Percentiles rank a stretch among this genome's conserved stretches.
These are phyloP conservation scores for Eucera pruinosa DNA, from an alignment of 2,888 invertebrate species.

Conservation along the genomic window DNA sequence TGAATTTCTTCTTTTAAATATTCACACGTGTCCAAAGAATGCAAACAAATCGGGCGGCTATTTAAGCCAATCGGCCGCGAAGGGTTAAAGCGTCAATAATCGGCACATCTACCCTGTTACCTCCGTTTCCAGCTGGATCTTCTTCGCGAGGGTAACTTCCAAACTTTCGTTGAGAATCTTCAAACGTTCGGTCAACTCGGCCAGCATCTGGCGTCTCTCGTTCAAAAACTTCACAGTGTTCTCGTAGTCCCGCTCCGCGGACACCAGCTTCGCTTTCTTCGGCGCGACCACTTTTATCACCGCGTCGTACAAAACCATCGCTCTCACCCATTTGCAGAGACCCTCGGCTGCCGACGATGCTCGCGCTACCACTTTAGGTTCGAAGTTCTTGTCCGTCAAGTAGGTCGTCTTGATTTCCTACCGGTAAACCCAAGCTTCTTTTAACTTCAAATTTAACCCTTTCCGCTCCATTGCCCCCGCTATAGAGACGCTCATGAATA, in stretches of 20 bases:
- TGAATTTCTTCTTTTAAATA: not conserved
- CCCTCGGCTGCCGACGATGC: slow-evolving; percentile 91
- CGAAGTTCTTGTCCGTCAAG: slow-evolving; percentile 87
- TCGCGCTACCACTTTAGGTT: slow-evolving; percentile 88
- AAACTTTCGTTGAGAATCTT: slow-evolving; percentile 85
- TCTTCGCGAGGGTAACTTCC: slow-evolving; percentile 84
- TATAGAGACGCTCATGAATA: too few species aligned
- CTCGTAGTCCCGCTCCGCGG: slow-evolving; percentile 88
- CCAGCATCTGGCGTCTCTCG: slow-evolving; percentile 87
- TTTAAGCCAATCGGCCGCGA: too few species aligned
- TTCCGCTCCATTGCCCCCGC: too few species aligned
- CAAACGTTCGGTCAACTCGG: slow-evolving; percentile 86
- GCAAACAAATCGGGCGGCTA: too few species aligned
- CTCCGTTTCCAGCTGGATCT: slow-evolving; percentile 85
- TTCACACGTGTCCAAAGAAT: too few species aligned
- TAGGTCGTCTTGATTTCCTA: slow-evolving; percentile 86
- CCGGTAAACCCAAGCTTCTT: not conserved
- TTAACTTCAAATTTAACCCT: too few species aligned
- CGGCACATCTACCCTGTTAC: too few species aligned
- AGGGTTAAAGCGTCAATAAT: too few species aligned
- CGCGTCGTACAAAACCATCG: slow-evolving; percentile 90
- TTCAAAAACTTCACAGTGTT: slow-evolving; percentile 87
- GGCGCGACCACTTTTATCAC: slow-evolving; percentile 89
- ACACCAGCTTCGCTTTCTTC: slow-evolving; percentile 88
- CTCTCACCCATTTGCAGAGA: slow-evolving; percentile 90